Percentiles rank a stretch among this genome's conserved stretches.
These are phyloP conservation scores for Andrena bicolor DNA, from an alignment of 2,888 invertebrate genomes.

Conservation along the genomic window DNA sequence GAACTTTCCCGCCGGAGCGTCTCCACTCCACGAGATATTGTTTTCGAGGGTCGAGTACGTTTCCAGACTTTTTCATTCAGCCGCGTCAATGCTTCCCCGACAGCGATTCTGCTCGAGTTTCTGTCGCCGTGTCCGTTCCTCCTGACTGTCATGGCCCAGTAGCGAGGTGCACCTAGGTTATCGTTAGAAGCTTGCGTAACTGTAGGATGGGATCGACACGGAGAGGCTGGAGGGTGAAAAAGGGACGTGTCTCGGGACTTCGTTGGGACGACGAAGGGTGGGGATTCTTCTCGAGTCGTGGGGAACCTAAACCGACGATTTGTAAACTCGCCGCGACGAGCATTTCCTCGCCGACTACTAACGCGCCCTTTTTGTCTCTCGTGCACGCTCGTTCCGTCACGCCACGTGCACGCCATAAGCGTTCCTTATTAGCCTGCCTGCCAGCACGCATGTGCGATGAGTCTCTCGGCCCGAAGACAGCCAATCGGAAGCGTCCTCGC, in stretches of 20 bases:
- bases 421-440: constrained; percentile 66
- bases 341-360: constrained; percentile 34
- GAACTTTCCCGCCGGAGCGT: constrained; percentile 61
- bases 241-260: constrained; percentile 3
- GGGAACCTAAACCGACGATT: constrained; percentile 48
- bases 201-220: too few species aligned
- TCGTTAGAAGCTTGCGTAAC: too few species aligned
- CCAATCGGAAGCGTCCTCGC: constrained; percentile 62
- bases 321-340: constrained; percentile 44
- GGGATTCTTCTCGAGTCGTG: constrained; percentile 38
- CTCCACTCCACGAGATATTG: constrained; percentile 40
- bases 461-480: constrained; percentile 33
- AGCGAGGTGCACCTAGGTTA: too few species aligned
- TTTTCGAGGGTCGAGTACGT: constrained; percentile 17
- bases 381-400: constrained; percentile 53
- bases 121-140: neutral
- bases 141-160: too few species aligned
- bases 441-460: constrained; percentile 57
- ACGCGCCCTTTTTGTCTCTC: constrained; percentile 54
- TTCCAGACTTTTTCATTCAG: constrained; percentile 28
- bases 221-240: too few species aligned
- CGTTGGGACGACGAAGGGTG: constrained; percentile 14
- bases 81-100: constrained; percentile 2
- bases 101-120: neutral
- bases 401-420: constrained; percentile 71